These are phyloP conservation scores for Arbacia lixula DNA, from an alignment of 53 echinoderm and acorn worm genomes.

Conservation along the genomic window DNA sequence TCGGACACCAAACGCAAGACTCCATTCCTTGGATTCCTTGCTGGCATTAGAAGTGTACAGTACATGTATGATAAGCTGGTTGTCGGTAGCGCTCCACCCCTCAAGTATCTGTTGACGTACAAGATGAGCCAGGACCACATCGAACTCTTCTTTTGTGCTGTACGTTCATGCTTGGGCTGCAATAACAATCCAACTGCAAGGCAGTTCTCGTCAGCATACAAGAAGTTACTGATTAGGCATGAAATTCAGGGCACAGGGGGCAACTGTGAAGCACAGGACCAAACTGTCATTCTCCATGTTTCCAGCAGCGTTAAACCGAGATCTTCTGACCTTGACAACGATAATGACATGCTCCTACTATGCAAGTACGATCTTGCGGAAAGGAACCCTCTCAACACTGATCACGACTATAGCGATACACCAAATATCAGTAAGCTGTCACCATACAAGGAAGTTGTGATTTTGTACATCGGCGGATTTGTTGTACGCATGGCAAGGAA, in stretches of 20 bases:
- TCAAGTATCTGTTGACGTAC: slow-evolving; percentile 65
- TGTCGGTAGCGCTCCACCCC: neutral
- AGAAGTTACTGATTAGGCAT: slow-evolving; percentile 53
- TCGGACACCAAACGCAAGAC: slow-evolving; percentile 1
- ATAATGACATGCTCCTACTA: slow-evolving; percentile 19
- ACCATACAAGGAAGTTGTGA: slow-evolving; percentile 1
- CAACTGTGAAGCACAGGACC: slow-evolving; percentile 59
- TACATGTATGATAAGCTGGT: slow-evolving; percentile 27
- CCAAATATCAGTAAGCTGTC: slow-evolving; percentile 48
- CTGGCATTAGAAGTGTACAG: slow-evolving; percentile 38
- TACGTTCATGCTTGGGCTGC: slow-evolving; percentile 38
- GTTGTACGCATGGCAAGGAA: slow-evolving; percentile 55
- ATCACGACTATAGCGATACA: slow-evolving; percentile 60
- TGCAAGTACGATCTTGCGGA: slow-evolving; percentile 41
- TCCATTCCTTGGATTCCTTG: slow-evolving; percentile 44
- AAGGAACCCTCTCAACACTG: slow-evolving; percentile 7
- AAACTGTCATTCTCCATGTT: slow-evolving; percentile 53
- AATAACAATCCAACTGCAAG: slow-evolving; percentile 68
- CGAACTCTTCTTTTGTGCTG: slow-evolving; percentile 67
- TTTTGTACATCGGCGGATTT: slow-evolving; percentile 67
- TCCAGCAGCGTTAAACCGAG: neutral
- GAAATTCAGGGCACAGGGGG: slow-evolving; percentile 47
- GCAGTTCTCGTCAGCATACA: slow-evolving; percentile 61
- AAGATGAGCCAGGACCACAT: slow-evolving; percentile 68
- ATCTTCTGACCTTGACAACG: neutral